Conservation (phyloP, 2,797 vertebrate genomes). For the Acipenser oxyrinchus region DNA sequence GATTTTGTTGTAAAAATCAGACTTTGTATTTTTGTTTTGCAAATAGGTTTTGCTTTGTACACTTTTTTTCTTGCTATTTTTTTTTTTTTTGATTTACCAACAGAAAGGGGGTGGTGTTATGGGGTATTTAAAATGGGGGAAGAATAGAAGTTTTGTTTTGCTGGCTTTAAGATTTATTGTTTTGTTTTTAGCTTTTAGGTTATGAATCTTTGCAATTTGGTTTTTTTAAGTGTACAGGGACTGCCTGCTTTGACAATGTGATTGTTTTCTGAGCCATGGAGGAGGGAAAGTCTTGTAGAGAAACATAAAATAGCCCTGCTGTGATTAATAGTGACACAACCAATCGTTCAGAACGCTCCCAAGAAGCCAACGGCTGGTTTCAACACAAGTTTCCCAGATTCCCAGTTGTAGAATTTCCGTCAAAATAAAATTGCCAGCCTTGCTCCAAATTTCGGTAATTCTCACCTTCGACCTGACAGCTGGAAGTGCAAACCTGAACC, state of each 20-base stretch:
- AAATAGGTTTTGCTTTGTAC: conserved; percentile 3
- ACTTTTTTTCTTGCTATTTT: conserved; percentile 17
- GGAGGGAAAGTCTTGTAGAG: not conserved
- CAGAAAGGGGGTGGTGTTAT: not conserved
- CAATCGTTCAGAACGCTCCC: too few relatives aligned
- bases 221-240: not conserved
- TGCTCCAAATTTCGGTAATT: too few relatives aligned
- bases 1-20: conserved; percentile 1
- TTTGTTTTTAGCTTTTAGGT: not conserved
- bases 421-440: too few relatives aligned
- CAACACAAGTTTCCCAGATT: too few relatives aligned
- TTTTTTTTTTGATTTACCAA: not conserved
- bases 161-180: not conserved
- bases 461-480: too few relatives aligned
- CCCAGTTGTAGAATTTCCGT: too few relatives aligned
- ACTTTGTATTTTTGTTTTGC: conserved; percentile 1
- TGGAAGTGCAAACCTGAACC: too few relatives aligned
- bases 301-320: too few relatives aligned
- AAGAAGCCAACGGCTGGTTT: too few relatives aligned
- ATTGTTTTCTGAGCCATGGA: not conserved
- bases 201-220: not conserved
- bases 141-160: not conserved
- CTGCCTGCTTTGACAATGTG: not conserved
- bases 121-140: not conserved
- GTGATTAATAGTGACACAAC: too few relatives aligned